phyloP scores from a whole-genome alignment of 92 coral and sea anemone species.

The Porites rus region DNA sequence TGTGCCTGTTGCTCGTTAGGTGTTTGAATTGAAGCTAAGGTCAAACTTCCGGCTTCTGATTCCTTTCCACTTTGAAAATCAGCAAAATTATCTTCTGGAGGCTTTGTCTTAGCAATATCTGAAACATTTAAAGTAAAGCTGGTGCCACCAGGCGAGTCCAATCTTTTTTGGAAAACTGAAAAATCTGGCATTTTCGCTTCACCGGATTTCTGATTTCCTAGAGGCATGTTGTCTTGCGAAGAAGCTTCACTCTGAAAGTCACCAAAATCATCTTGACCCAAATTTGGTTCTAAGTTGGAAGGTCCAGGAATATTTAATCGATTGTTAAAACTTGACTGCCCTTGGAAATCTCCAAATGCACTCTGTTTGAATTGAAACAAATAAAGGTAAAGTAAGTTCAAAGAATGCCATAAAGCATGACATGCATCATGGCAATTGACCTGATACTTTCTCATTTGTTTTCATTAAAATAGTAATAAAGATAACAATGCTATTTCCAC shows the following conservation, averaged over 20 bases:
- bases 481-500: too few relatives aligned
- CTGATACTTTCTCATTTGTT: neutral
- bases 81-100: conserved; percentile 57
- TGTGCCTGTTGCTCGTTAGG: neutral
- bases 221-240: neutral
- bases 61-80: conserved; percentile 58
- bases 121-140: neutral
- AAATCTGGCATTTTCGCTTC: conserved; percentile 39
- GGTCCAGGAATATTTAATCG: neutral
- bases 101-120: neutral
- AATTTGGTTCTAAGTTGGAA: neutral
- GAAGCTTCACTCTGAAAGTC: conserved; percentile 58
- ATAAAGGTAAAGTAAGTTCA: neutral
- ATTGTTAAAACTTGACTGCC: conserved; percentile 4
- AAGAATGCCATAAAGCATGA: neutral
- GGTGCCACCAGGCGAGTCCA: neutral
- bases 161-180: conserved; percentile 37
- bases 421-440: neutral
- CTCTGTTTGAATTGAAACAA: conserved; percentile 8
- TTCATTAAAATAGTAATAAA: too few relatives aligned
- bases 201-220: conserved; percentile 2
- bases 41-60: neutral
- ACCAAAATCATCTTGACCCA: conserved; percentile 57
- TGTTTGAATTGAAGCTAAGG: neutral
- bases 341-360: conserved; percentile 38